Percentiles rank a stretch among this genome's conserved stretches.
phyloP scores from a whole-genome alignment of 1,140 invertebrate species.

The Apolygus lucorum region DNA sequence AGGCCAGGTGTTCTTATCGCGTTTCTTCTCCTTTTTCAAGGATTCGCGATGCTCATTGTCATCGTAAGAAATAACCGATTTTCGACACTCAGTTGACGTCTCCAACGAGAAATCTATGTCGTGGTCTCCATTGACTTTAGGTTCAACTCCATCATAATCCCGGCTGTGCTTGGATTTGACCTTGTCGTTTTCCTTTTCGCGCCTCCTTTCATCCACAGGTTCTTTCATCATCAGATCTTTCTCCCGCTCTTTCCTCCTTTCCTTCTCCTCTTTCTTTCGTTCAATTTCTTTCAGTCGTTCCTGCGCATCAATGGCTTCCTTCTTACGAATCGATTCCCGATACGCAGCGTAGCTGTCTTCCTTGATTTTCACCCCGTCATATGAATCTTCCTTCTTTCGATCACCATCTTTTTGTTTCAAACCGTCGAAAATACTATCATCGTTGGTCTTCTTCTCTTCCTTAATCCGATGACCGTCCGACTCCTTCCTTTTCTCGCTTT shows the following conservation, averaged over 20 bases:
- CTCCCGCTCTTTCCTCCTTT: constrained; percentile 27
- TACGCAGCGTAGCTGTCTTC: constrained; percentile 24
- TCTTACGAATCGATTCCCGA: constrained; percentile 27
- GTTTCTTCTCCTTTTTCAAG: constrained; percentile 40
- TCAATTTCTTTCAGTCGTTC: constrained; percentile 32
- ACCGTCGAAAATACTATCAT: constrained; percentile 24
- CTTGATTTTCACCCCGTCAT: constrained; percentile 25
- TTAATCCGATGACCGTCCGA: constrained; percentile 14
- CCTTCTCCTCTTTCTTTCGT: constrained; percentile 36
- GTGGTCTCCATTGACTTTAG: constrained; percentile 29
- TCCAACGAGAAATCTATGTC: constrained; percentile 27
- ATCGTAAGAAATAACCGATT: constrained; percentile 29
- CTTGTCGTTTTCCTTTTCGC: constrained; percentile 14
- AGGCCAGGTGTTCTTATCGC: constrained; percentile 42
- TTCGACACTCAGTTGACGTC: constrained; percentile 9
- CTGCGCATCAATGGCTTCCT: constrained; percentile 35
- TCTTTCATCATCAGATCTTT: constrained; percentile 3
- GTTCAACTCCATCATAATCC: constrained; percentile 26
- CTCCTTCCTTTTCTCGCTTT: constrained; percentile 26
- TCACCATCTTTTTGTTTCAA: constrained; percentile 29
- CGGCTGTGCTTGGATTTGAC: constrained; percentile 24
- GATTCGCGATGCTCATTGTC: constrained; percentile 36
- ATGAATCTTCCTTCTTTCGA: constrained; percentile 26
- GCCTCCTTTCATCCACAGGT: constrained; percentile 2
- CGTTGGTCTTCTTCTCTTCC: constrained; percentile 28